Evolutionary conservation across 1,140 invertebrate species (phyloP).

Genomic region (Drosophila sturtevanti): DNA sequence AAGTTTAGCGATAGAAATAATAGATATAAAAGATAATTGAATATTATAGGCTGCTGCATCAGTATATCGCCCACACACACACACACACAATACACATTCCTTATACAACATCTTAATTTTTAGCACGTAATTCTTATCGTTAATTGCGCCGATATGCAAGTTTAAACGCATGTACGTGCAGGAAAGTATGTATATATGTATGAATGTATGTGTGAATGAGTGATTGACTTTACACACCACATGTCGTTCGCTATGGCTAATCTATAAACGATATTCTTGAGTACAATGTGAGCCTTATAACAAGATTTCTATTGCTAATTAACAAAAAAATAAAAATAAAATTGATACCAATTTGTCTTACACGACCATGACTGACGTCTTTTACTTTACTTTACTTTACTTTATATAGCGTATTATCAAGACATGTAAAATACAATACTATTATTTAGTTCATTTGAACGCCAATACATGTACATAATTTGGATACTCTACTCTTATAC

Average conservation of each 20-base stretch:
- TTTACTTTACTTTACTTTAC: too few relatives aligned
- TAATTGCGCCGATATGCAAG: constrained; percentile 47
- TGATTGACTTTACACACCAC: neutral
- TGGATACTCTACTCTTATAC: constrained; percentile 16
- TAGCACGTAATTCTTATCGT: constrained; percentile 49
- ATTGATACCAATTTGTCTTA: neutral
- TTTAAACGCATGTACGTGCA: neutral
- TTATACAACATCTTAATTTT: neutral
- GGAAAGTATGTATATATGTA: neutral
- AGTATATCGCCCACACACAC: neutral
- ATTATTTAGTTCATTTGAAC: neutral
- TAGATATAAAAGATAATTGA: too few relatives aligned
- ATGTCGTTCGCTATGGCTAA: neutral
- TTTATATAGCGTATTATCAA: neutral
- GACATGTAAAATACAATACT: neutral
- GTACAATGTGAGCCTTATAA: too few relatives aligned
- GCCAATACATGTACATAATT: constrained; percentile 47
- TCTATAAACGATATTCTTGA: neutral
- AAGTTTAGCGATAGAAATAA: neutral
- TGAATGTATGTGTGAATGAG: neutral
- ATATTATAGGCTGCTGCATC: neutral
- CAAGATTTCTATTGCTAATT: neutral
- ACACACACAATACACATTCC: neutral
- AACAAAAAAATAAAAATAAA: neutral
- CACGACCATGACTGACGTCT: neutral